These are phyloP conservation scores for Lordiphosa fenestrarum DNA, from an alignment of 2,888 invertebrate species.

Conservation along the genomic window DNA sequence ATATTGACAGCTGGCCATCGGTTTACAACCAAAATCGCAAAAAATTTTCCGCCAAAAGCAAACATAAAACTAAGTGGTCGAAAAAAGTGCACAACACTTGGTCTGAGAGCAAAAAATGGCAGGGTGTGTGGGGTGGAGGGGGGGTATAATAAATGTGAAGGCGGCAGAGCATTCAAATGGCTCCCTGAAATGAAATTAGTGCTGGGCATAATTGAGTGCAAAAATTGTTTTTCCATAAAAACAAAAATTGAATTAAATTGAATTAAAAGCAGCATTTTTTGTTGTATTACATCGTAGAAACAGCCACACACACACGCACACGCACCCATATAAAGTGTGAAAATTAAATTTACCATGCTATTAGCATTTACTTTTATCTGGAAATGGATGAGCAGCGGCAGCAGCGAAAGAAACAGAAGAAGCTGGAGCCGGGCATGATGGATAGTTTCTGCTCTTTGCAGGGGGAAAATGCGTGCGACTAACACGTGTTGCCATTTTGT, in stretches of 20 bases:
- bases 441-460: neutral
- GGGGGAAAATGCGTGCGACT: too few relatives aligned
- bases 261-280: slow-evolving; percentile 26
- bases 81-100: slow-evolving; percentile 12
- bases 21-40: slow-evolving; percentile 34
- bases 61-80: slow-evolving; percentile 38
- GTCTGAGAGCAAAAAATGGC: too few relatives aligned
- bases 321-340: slow-evolving; percentile 26
- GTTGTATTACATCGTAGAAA: slow-evolving; percentile 7
- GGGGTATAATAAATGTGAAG: neutral
- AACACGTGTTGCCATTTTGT: too few relatives aligned
- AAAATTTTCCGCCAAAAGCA: slow-evolving; percentile 18
- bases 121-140: neutral
- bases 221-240: slow-evolving; percentile 41
- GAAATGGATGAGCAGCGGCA: slow-evolving; percentile 1
- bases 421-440: slow-evolving; percentile 1
- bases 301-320: slow-evolving; percentile 1
- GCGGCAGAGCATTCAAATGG: neutral
- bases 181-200: slow-evolving; percentile 41
- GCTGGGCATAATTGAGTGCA: slow-evolving; percentile 51
- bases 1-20: slow-evolving; percentile 36
- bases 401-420: neutral
- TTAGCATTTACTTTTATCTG: slow-evolving; percentile 36
- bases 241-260: slow-evolving; percentile 38
- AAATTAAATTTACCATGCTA: slow-evolving; percentile 42